phyloP scores from a whole-genome alignment of 2,888 invertebrate genomes.

The Nyleta sp. region DNA sequence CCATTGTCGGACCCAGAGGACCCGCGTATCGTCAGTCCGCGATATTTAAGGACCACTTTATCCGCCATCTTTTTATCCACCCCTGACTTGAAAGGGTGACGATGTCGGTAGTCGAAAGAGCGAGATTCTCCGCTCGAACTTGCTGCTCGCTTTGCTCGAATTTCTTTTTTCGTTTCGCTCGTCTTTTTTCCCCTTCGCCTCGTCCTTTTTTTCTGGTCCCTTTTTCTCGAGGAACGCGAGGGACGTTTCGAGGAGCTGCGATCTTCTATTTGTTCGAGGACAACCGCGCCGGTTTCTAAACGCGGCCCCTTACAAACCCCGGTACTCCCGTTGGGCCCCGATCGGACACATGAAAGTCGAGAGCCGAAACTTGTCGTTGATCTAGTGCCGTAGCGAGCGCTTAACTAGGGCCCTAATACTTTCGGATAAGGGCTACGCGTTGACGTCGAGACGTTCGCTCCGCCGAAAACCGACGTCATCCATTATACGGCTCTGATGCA shows the following conservation, averaged over 20 bases:
- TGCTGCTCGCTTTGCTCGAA: conserved; percentile 46
- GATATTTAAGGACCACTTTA: conserved; percentile 76
- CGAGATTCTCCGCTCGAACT: conserved; percentile 26
- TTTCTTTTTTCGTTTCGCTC: conserved; percentile 41
- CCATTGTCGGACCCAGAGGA: no score
- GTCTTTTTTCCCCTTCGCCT: neutral
- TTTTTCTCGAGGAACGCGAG: conserved; percentile 59
- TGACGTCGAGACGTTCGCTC: conserved; percentile 69
- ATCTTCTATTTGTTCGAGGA: conserved; percentile 77
- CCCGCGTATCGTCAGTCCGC: neutral
- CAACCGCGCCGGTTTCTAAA: conserved; percentile 70
- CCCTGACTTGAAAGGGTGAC: conserved; percentile 49
- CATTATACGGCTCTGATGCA: conserved; percentile 73
- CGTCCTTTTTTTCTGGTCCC: conserved; percentile 9
- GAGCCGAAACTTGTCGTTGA: conserved; percentile 80
- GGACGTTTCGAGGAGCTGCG: conserved; percentile 59
- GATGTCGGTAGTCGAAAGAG: conserved; percentile 57
- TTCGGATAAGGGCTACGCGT: conserved; percentile 73
- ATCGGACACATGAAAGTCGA: conserved; percentile 79
- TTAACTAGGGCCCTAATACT: conserved; percentile 79
- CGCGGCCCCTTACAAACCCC: conserved; percentile 72
- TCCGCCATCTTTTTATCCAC: conserved; percentile 29
- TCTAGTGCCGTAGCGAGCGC: conserved; percentile 78
- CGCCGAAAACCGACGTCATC: conserved; percentile 72
- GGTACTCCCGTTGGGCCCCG: conserved; percentile 69